phyloP scores from a whole-genome alignment of 2,797 vertebrate species.

The Heliangelus exortis region DNA sequence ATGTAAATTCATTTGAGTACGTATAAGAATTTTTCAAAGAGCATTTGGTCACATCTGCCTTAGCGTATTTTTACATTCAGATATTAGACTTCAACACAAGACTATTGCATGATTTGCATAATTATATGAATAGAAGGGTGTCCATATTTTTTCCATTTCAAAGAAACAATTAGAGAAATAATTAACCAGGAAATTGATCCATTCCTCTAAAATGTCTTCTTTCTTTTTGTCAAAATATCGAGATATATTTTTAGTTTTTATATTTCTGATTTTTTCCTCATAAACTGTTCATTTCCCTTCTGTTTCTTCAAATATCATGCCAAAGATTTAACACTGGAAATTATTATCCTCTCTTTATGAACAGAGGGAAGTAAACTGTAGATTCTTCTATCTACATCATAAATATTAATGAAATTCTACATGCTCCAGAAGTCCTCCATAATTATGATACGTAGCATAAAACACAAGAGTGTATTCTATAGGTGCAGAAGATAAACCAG shows the following conservation, averaged over 20 bases:
- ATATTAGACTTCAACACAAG: background rate
- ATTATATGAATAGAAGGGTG: background rate
- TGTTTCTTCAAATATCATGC: background rate
- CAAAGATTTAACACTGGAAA: background rate
- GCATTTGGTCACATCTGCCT: background rate
- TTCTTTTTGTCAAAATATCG: background rate
- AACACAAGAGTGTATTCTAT: background rate
- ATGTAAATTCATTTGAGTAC: background rate
- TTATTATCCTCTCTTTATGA: background rate
- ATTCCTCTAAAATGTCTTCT: background rate
- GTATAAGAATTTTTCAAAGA: slow-evolving; percentile 7
- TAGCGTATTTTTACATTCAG: background rate
- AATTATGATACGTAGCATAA: background rate
- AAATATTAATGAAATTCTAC: background rate
- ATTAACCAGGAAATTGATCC: background rate
- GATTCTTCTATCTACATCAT: background rate
- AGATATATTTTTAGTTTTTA: background rate
- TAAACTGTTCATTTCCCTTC: background rate
- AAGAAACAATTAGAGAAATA: background rate
- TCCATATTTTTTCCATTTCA: background rate
- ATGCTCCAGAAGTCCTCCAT: background rate
- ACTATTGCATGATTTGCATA: background rate
- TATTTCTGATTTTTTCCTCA: background rate
- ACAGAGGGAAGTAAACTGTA: background rate
- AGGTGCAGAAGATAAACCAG: background rate